Conservation (phyloP, 2,888 invertebrate genomes). For the Lasius platythorax region DNA sequence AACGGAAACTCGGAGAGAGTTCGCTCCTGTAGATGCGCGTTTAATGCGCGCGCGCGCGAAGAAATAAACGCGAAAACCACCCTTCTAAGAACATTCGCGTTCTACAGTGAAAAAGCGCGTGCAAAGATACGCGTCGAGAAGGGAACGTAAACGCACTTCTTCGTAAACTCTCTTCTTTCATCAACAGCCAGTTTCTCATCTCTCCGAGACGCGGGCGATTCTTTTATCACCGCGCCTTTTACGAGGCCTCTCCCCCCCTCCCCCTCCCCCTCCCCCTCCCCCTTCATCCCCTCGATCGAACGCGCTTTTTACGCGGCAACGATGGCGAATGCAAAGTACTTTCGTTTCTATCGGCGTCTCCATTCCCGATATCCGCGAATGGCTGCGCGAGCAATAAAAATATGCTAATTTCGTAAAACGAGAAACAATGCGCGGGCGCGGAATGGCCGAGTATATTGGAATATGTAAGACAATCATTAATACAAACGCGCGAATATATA, state of each 20-base stretch:
- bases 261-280: conserved; percentile 13
- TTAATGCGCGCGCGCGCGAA: conserved; percentile 2
- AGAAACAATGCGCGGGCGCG: conserved; percentile 12
- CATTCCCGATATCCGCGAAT: conserved; percentile 56
- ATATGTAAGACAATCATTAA: conserved; percentile 1
- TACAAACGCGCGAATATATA: background rate
- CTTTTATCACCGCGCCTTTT: conserved; percentile 59
- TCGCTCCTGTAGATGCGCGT: conserved; percentile 30
- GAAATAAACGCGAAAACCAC: conserved; percentile 33
- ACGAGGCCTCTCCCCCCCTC: conserved; percentile 59
- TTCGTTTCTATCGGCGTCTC: conserved; percentile 50
- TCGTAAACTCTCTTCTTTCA: conserved; percentile 28
- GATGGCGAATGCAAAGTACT: conserved; percentile 66
- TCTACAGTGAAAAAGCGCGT: background rate
- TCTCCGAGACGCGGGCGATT: conserved; percentile 25
- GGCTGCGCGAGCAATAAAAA: conserved; percentile 66
- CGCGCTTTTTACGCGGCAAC: conserved; percentile 62
- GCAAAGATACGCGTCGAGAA: background rate
- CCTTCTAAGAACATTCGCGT: background rate
- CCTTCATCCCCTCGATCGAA: conserved; percentile 56
- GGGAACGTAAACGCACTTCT: background rate
- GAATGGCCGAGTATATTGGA: conserved; percentile 24
- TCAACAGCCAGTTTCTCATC: conserved; percentile 35
- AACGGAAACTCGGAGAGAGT: conserved; percentile 18
- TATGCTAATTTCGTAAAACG: conserved; percentile 58